phyloP scores from a whole-genome alignment of 2,113 vertebrate species.

The Indri indri region DNA sequence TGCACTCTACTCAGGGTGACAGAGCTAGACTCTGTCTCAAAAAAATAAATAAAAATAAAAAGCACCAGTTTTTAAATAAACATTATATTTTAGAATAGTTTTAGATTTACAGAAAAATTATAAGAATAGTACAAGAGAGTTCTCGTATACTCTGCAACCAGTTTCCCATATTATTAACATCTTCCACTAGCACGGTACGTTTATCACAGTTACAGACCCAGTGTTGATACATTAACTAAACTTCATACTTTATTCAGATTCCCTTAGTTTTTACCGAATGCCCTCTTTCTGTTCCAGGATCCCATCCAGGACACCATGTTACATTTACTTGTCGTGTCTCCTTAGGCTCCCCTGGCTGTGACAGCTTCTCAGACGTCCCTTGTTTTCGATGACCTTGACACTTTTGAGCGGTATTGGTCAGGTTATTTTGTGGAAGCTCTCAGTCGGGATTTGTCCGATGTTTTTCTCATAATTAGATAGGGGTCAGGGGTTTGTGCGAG shows the following conservation, averaged over 20 bases:
- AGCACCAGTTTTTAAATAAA: not conserved
- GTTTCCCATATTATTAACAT: not conserved
- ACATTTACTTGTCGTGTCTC: not conserved
- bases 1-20: no score
- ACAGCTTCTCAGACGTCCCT: not conserved
- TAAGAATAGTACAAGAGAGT: not conserved
- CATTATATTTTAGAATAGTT: not conserved
- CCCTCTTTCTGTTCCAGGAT: not conserved
- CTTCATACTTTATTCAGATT: not conserved
- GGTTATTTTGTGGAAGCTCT: not conserved
- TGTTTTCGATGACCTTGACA: not conserved
- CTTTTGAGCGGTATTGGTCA: not conserved
- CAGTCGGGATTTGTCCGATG: not conserved
- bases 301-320: not conserved
- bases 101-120: not conserved
- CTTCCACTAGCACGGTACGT: not conserved
- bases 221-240: not conserved
- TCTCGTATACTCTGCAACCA: not conserved
- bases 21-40: no score
- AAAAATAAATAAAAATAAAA: not conserved
- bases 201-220: not conserved
- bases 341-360: not conserved
- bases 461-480: not conserved
- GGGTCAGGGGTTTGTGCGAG: not conserved
- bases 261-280: not conserved